phyloP scores from a whole-genome alignment of 2,797 vertebrate species.

The Phalanger gymnotis region DNA sequence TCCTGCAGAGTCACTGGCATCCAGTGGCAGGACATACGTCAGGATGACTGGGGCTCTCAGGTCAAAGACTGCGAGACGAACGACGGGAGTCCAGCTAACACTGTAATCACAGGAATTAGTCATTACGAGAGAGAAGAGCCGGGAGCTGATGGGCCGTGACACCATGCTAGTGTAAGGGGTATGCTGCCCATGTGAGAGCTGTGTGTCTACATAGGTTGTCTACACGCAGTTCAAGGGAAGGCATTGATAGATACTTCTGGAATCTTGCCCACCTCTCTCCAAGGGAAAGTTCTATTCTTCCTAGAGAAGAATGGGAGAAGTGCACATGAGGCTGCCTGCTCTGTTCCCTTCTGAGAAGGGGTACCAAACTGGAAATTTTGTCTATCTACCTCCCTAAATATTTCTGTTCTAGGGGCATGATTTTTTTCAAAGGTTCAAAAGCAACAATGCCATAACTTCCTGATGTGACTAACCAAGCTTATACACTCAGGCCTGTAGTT shows the following conservation, averaged over 20 bases:
- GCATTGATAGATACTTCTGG: background rate
- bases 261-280: background rate
- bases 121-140: background rate
- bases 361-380: background rate
- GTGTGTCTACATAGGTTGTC: background rate
- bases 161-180: background rate
- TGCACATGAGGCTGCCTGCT: background rate
- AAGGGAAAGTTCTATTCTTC: background rate
- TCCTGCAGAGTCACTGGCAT: background rate
- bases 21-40: background rate
- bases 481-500: background rate
- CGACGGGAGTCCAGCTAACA: background rate
- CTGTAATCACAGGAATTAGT: background rate
- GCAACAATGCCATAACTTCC: background rate
- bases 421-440: background rate
- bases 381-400: background rate
- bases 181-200: background rate
- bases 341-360: background rate
- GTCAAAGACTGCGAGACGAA: background rate
- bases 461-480: background rate
- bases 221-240: background rate
- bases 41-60: background rate
- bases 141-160: background rate
- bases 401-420: background rate
- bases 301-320: background rate